Evolutionary conservation across 2,888 invertebrate genomes (phyloP), one percentile per base, ranked within the genome.

Genomic region (Aradus depressus): DNA sequence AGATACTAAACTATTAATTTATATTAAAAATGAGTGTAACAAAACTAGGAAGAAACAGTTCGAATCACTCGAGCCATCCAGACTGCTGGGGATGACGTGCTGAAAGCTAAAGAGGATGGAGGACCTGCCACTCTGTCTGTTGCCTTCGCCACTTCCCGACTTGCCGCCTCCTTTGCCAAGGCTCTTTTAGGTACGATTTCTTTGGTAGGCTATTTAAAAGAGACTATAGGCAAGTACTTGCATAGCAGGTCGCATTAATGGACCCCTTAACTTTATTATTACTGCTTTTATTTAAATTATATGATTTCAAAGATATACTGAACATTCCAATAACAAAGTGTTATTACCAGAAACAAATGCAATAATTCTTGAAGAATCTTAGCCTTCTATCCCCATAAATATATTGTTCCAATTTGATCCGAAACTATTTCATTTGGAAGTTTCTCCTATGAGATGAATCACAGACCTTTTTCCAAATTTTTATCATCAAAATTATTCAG

Each of bases 101-200:
- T 75, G 2, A 73, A 74, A 58, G 79, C 79, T 1, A 80, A 80
- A 64, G 75, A 72, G 51, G 80, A 80, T 39, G 72, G 67, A 65
- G 80, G 67, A 58, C 75, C 75, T 14, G 76, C 77, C 4, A 69
- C 72, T 14, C 66, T 82, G 39, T 79, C 80, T 0, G 73, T 77
- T 67, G 81, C 82, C 0, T 78, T 71, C 60, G 77, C 81, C 47
- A 76, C 74, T 12, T 70, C 75, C 4, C 62, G 74, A 42, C 81
- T 83, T 62, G 72, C 74, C 12, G 68, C 71, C 56, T 72, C 73
- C 2, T 60, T 80, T 34, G 64, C 81, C 1, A 68, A 77, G 67
- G 72, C 72, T 26, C 10, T 53, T 1, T 39, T 47, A 34, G 47
- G 51, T 51, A 31, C 39, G 28, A 2, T 21, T 4, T 12, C n/a